Conservation (phyloP, 2,797 vertebrate species). For the Remorina albescens region DNA sequence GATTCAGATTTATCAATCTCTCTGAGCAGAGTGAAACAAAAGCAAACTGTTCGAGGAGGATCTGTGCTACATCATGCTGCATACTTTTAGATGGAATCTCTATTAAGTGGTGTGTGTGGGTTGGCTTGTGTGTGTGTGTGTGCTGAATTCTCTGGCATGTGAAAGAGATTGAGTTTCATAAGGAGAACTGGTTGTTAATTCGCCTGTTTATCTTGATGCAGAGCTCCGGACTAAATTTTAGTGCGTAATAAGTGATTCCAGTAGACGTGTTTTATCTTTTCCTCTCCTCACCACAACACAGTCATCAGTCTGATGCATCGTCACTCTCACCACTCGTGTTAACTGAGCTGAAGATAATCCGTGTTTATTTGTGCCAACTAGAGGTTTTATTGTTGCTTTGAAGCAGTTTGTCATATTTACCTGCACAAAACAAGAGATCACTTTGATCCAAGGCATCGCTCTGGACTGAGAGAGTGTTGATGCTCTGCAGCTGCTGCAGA, state of each 20-base stretch:
- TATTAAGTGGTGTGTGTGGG: slow-evolving; percentile 49
- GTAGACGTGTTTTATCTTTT: slow-evolving; percentile 54
- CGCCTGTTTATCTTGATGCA: slow-evolving; percentile 69
- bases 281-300: neutral
- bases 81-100: slow-evolving; percentile 62
- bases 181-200: slow-evolving; percentile 75
- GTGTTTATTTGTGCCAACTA: slow-evolving; percentile 26
- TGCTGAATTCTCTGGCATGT: slow-evolving; percentile 62
- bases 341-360: slow-evolving; percentile 43
- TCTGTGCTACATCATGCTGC: slow-evolving; percentile 63
- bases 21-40: slow-evolving; percentile 56
- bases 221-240: slow-evolving; percentile 68
- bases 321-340: slow-evolving; percentile 48
- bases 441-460: slow-evolving; percentile 52
- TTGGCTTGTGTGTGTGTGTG: slow-evolving; percentile 49
- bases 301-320: slow-evolving; percentile 52
- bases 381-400: slow-evolving; percentile 28
- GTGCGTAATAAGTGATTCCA: slow-evolving; percentile 53
- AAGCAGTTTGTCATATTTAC: slow-evolving; percentile 57
- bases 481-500: slow-evolving; percentile 66
- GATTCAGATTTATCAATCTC: slow-evolving; percentile 61
- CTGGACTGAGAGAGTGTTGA: slow-evolving; percentile 50
- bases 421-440: slow-evolving; percentile 39
- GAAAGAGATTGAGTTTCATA: slow-evolving; percentile 78
- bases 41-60: slow-evolving; percentile 61